Base-by-base conservation (phyloP, 1,140 invertebrate genomes). In the Drosophila repleta region DNA sequence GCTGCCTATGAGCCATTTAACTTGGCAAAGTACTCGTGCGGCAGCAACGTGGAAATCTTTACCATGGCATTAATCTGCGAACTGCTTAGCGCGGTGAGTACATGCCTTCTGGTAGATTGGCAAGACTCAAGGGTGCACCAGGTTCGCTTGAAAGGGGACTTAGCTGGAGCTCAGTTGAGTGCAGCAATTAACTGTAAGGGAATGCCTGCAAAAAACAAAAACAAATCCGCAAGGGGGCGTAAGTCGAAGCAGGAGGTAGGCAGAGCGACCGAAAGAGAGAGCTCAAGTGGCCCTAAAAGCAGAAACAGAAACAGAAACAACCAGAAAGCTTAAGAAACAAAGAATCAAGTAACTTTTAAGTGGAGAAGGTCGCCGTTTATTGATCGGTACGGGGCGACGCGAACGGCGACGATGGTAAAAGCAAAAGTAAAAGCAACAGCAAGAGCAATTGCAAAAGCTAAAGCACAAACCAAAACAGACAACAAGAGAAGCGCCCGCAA, bases 351-450 rank as follows among this genome's bases (percentile, higher is more conserved):
- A 61, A 62, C 64, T 41, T 61, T 73, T 32, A 56, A 70, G 60
- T 43, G 62, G 46, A 71, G 78, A 85, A 85, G 81, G 81, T 85
- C 81, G 81, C 80, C 74, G 66, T 81, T 82, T 87, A 85, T 85
- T 81, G 81, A 85, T 87, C 87, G 81, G n/a, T n/a, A n/a, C n/a
- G 74, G 7, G 51, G 67, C 63, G 68, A 76, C 21, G 60, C 46
- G 18, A 46, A 63, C 62, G 75, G 8, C 29, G 61, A 52, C 56
- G 55, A 71, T 32, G 15, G 24, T 15, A n/a, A 29, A n/a, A 53
- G 58, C 61, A 69, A 74, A 60, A 56, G 51, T n/a, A 45, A 64
- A 63, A 46, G 48, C 21, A 63, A 46, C 56, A 71, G 64, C 64
- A 46, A 43, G 15, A 46, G 48, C 61, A 69, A 70, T 41, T 43